A percentile compares a stretch with the other conserved stretches of the same genome.
These are phyloP conservation scores for Eumerus sabulonum DNA, from an alignment of 2,888 invertebrate genomes.

Conservation along the genomic window DNA sequence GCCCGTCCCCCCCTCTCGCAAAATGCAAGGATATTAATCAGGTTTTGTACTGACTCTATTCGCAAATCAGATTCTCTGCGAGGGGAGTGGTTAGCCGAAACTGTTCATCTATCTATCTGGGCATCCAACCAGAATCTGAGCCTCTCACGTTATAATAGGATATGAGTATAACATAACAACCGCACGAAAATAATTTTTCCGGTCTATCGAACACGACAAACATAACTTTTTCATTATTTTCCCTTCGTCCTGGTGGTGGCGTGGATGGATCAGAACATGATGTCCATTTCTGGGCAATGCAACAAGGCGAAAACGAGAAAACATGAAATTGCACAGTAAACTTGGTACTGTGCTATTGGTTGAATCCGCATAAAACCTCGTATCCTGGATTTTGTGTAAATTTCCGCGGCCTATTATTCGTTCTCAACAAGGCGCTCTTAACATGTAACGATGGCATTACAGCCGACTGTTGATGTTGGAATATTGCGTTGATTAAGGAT, in stretches of 20 bases:
- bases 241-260: not conserved
- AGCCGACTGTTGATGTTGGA: too few relatives aligned
- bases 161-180: conserved; percentile 22
- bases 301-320: conserved; percentile 12
- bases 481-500: too few relatives aligned
- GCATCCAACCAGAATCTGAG: conserved; percentile 64
- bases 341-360: conserved; percentile 51
- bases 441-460: too few relatives aligned
- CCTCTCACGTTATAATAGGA: conserved; percentile 65
- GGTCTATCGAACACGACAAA: conserved; percentile 68
- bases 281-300: conserved; percentile 50
- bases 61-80: conserved; percentile 17
- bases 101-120: conserved; percentile 12
- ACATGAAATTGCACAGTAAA: conserved; percentile 44
- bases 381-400: conserved; percentile 30
- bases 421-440: too few relatives aligned
- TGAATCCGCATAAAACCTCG: conserved; percentile 24
- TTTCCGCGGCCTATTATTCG: not conserved
- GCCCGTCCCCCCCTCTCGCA: not conserved
- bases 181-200: conserved; percentile 67
- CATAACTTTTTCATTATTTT: conserved; percentile 68
- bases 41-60: conserved; percentile 33
- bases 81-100: not conserved
- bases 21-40: conserved; percentile 38
- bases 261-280: conserved; percentile 54